A percentile compares a stretch with the other conserved stretches of the same genome.
Conservation (phyloP, 2,888 invertebrate species). For the Cordylochernes scorpioides region DNA sequence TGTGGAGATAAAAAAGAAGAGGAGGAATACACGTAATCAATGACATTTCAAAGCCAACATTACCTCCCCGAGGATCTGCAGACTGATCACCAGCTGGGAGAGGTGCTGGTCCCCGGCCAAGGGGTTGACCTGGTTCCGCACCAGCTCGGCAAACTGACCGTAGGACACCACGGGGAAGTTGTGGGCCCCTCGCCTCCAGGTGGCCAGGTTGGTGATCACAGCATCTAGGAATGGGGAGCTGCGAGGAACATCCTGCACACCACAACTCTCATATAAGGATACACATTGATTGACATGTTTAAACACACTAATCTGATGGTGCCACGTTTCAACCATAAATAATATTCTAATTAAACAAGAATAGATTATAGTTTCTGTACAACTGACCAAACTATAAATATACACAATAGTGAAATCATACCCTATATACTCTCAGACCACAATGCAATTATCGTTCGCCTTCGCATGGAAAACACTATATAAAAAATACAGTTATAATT, state of each 20-base stretch:
- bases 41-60: background rate
- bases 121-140: slow-evolving; percentile 33
- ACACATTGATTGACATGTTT: no score
- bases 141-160: slow-evolving; percentile 30
- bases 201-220: slow-evolving; percentile 27
- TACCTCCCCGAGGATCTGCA: slow-evolving; percentile 37
- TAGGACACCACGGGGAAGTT: slow-evolving; percentile 35
- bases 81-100: slow-evolving; percentile 32
- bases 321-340: no score
- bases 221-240: slow-evolving; percentile 34
- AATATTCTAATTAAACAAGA: no score
- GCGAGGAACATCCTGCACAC: slow-evolving; percentile 25
- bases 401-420: no score
- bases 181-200: slow-evolving; percentile 28
- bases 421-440: no score
- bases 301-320: no score
- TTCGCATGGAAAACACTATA: no score
- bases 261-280: no score
- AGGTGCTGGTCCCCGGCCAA: slow-evolving; percentile 36
- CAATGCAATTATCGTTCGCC: no score
- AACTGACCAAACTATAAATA: no score
- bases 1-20: background rate
- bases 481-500: no score
- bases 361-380: no score
- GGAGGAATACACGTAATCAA: background rate